Evolutionary conservation across 92 coral and sea anemone genomes (phyloP), one percentile per base, ranked within the genome.

Genomic region (Micromussa lordhowensis): DNA sequence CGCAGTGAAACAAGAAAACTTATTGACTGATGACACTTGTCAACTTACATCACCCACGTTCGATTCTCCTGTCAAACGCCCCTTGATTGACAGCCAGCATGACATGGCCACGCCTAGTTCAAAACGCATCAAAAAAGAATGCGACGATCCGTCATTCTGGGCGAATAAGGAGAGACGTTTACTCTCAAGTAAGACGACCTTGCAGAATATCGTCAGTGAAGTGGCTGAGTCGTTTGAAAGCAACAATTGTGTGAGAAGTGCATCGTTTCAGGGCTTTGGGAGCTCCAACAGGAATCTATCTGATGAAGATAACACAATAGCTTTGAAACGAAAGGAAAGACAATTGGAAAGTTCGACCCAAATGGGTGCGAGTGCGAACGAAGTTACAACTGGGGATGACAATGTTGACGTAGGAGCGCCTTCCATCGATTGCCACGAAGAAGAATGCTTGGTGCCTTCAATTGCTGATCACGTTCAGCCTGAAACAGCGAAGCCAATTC

Each of bases 51-150:
- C 86, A 5, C 5, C 68, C 30, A 31, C 49, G 32, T 38, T 19
- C 31, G 24, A 70, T 31, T 51, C 36, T 26, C 24, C 68, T 75
- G 48, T 31, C 38, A 82, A 82, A 48, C 57, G 59, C 32, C 58
- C 54, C 58, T 64, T 68, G 58, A 64, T 49, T 66, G 76, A 82
- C 55, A 82, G 18, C 34, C 38, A 28, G 5, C n/a, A 66, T 2
- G 85, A 70, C 30, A n/a, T 74, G 73, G 11, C 26, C 55, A 74
- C 68, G 35, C 17, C 55, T 19, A 57, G 22, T 31, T 11, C 48
- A 14, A 83, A 84, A 84, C 88, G 88, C 36, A 15, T 84, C 40
- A 74, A 84, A 36, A 59, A 57, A 48, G 71, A 74, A 30, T 22
- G 57, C 4, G 40, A 57, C 29, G 59, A 22, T n/a, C 38, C 35